Evolutionary conservation across 1,140 invertebrate species (phyloP), one percentile per base, ranked within the genome.

Genomic region (Ceratosolen solmsi): DNA sequence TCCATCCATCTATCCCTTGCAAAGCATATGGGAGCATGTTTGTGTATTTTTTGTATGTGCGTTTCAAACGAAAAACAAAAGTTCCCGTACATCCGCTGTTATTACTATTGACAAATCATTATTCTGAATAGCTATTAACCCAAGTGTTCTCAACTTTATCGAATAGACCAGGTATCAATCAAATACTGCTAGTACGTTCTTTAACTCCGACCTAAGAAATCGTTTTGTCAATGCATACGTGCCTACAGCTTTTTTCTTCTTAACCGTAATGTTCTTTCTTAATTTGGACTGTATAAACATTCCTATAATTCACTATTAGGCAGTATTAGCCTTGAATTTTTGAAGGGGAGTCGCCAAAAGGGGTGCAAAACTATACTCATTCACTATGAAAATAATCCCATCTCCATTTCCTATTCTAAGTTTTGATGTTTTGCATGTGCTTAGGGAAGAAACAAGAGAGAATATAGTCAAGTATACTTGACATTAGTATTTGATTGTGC

Each of bases 101-200:
- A 13, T 25, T 46, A 70, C 11, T n/a, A 20, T 30, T 46, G 0
- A 22, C 11, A 13, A 58, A 65, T 54, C 11, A 79, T 25, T 13
- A 77, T 36, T 65, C 15, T 1, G 11, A 36, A 36, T 36, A 13
- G 27, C 20, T 13, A 27, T 60, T 2, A 5, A 9, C 25, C 20
- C 3, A 60, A 13, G 2, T 86, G 83, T 70, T 65, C 85, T 85
- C n/a, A n/a, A n/a, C 78, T 38, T 33, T 27, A 73, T 71, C 77
- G 74, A 79, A 46, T 13, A 13, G 41, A 22, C 11, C 51, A 22
- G 17, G 17, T 54, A 2, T 54, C 2, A 54, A 54, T 54, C 9
- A 22, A 54, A 22, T 54, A 3, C 3, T 22, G 9, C 51, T 3
- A 54, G 20, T 22, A 22, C 51, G 51, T 22, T 8, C 51, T 54